Conservation (phyloP, 1,140 invertebrate genomes). For the Chrysopa pallens region DNA sequence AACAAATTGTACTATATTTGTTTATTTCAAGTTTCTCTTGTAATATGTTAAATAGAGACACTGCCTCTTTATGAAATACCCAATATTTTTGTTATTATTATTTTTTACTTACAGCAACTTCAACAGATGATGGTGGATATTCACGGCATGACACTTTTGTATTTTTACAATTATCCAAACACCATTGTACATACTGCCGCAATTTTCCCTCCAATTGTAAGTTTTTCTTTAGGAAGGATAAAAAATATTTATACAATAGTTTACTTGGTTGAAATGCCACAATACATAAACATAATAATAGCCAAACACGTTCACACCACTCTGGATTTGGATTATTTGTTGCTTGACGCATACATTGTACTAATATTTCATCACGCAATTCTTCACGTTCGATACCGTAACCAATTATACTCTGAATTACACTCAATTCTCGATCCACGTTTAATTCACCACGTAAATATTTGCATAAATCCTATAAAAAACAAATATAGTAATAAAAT, state of each 20-base stretch:
- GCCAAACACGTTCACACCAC: slow-evolving; percentile 68
- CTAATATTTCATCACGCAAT: slow-evolving; percentile 72
- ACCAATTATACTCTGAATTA: slow-evolving; percentile 70
- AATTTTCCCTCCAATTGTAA: slow-evolving; percentile 48
- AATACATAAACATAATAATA: slow-evolving; percentile 71
- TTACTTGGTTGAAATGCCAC: slow-evolving; percentile 88
- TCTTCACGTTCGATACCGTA: slow-evolving; percentile 79
- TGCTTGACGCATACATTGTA: slow-evolving; percentile 71
- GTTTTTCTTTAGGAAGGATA: slow-evolving; percentile 61
- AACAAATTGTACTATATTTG: too few relatives aligned
- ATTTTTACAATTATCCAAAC: slow-evolving; percentile 79
- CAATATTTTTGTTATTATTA: too few relatives aligned
- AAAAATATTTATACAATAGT: slow-evolving; percentile 59
- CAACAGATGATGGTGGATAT: slow-evolving; percentile 77
- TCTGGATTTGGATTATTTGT: slow-evolving; percentile 73
- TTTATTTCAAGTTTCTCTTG: too few relatives aligned
- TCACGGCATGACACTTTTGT: slow-evolving; percentile 63
- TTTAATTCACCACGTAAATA: slow-evolving; percentile 75
- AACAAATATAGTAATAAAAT: background rate
- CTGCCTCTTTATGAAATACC: too few relatives aligned
- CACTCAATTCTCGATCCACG: slow-evolving; percentile 56
- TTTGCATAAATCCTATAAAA: slow-evolving; percentile 61
- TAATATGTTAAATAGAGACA: too few relatives aligned
- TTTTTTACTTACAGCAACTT: slow-evolving; percentile 60
- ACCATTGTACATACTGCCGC: slow-evolving; percentile 82